Evolutionary conservation across 1,140 invertebrate genomes (phyloP).

Genomic region (Trachymyrmex cornetzi): DNA sequence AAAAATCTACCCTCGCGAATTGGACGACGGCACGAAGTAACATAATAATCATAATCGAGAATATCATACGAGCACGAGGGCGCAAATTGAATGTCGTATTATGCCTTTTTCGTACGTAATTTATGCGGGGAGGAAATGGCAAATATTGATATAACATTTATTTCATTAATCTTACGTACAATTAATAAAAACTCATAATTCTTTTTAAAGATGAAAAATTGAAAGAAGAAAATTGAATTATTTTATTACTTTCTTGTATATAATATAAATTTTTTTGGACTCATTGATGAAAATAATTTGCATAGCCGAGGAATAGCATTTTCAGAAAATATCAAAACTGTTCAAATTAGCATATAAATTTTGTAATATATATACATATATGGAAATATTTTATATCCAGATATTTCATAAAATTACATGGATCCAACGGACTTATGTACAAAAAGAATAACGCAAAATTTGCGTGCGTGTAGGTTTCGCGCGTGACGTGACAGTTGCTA

Average conservation of each 20-base stretch:
- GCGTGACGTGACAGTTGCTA: not conserved
- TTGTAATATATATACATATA: not conserved
- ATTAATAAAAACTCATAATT: not conserved
- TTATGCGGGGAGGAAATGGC: slow-evolving; percentile 14
- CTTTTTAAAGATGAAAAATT: not conserved
- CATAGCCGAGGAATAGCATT: not conserved
- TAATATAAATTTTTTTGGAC: not conserved
- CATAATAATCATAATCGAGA: slow-evolving; percentile 40
- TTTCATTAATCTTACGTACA: not conserved
- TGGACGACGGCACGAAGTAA: slow-evolving; percentile 6
- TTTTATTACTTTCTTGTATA: not conserved
- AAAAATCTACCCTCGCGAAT: slow-evolving; percentile 1
- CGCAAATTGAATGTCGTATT: slow-evolving; percentile 39
- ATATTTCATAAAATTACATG: not conserved
- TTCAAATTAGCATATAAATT: slow-evolving; percentile 1
- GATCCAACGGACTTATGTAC: too few relatives aligned
- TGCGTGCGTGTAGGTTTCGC: not conserved
- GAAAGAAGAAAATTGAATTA: not conserved
- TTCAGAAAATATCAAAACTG: not conserved
- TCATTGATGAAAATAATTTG: not conserved
- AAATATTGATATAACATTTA: not conserved
- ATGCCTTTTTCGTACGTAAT: slow-evolving; percentile 5
- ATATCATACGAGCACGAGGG: not conserved
- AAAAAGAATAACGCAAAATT: not conserved
- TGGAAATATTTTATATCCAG: not conserved